Evolutionary conservation across 2,888 invertebrate species (phyloP).

Genomic region (Lasioglossum vierecki): DNA sequence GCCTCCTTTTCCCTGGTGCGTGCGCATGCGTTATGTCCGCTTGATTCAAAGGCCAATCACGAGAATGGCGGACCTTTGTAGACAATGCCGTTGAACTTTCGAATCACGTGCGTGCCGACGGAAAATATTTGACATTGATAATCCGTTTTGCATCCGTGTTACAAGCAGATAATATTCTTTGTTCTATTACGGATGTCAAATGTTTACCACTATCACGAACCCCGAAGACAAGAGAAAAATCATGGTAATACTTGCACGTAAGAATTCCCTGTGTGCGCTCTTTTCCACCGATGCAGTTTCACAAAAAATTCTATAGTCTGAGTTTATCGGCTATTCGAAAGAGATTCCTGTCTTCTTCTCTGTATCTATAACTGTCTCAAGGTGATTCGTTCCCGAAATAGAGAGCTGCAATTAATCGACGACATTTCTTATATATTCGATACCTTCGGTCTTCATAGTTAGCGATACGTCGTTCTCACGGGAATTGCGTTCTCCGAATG

Average conservation of each 20-base stretch:
- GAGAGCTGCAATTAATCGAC: constrained; percentile 71
- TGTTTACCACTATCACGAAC: constrained; percentile 5
- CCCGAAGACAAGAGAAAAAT: background rate
- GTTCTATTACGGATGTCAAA: background rate
- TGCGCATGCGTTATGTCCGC: constrained; percentile 21
- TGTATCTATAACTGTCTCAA: constrained; percentile 69
- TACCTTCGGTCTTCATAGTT: constrained; percentile 15
- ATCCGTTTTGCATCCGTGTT: background rate
- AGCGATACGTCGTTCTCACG: background rate
- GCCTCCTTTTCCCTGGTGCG: background rate
- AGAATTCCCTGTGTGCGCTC: constrained; percentile 9
- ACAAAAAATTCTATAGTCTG: constrained; percentile 69
- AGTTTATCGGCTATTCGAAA: constrained; percentile 73
- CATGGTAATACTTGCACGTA: constrained; percentile 16
- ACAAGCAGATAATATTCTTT: background rate
- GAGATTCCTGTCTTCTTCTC: constrained; percentile 66
- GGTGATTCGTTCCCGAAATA: constrained; percentile 78
- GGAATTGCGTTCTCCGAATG: constrained; percentile 12
- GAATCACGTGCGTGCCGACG: constrained; percentile 23
- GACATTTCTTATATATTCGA: constrained; percentile 43
- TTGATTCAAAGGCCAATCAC: constrained; percentile 26
- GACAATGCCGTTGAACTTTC: constrained; percentile 9
- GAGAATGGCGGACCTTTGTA: constrained; percentile 31
- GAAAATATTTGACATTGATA: constrained; percentile 17
- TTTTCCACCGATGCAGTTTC: constrained; percentile 65